A percentile compares a stretch with the other conserved stretches of the same genome.
phyloP scores from a whole-genome alignment of 2,888 invertebrate genomes.

The Pecten maximus region DNA sequence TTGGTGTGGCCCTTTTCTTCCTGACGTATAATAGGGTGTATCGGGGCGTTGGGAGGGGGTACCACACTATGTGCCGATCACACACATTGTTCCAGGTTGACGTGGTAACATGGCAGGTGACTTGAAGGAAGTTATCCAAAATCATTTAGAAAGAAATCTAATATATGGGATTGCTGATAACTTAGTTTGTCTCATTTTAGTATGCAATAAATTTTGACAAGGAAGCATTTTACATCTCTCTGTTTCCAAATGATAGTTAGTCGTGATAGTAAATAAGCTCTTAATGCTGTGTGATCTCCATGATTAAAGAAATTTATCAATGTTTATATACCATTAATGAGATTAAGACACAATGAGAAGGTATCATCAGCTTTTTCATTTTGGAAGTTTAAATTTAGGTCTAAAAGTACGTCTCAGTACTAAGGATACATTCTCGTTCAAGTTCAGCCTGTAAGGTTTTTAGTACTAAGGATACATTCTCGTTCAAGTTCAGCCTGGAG shows the following conservation, averaged over 20 bases:
- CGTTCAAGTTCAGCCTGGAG: too few species aligned
- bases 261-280: not conserved
- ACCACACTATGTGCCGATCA: not conserved
- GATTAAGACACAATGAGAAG: not conserved
- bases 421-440: too few species aligned
- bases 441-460: too few species aligned
- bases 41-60: not conserved
- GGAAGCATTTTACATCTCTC: slow-evolving; percentile 6
- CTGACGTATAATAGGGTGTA: not conserved
- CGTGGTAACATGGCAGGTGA: slow-evolving; percentile 35
- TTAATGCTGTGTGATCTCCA: not conserved
- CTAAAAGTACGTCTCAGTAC: too few species aligned
- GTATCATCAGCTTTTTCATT: not conserved
- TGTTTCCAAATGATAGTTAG: not conserved
- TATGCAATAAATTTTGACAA: not conserved
- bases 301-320: slow-evolving; percentile 5
- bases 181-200: not conserved
- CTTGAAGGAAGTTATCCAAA: not conserved
- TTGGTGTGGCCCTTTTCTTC: not conserved
- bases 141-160: not conserved
- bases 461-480: too few species aligned
- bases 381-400: not conserved
- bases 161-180: slow-evolving; percentile 1
- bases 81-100: not conserved
- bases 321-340: not conserved